A percentile compares a stretch with the other conserved stretches of the same genome.
phyloP scores from a whole-genome alignment of 2,797 vertebrate species.

The Enteromius viviparus region DNA sequence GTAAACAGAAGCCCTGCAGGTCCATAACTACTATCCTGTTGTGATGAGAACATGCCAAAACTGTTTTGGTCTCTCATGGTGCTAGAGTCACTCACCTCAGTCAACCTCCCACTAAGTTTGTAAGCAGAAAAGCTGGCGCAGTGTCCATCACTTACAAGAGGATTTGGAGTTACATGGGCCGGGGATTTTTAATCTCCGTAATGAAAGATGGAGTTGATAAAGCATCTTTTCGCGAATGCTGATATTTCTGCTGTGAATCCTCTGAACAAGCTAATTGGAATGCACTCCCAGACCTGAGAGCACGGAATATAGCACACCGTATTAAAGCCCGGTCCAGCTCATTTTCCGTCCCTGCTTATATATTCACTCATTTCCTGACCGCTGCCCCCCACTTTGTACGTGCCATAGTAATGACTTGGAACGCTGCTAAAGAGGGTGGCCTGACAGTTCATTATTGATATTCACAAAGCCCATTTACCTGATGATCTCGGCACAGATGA shows the following conservation, averaged over 20 bases:
- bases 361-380: conserved; percentile 62
- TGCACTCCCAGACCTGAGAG: conserved; percentile 23
- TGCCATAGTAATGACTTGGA: conserved; percentile 61
- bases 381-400: conserved; percentile 49
- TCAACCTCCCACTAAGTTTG: conserved; percentile 29
- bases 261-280: conserved; percentile 47
- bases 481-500: conserved; percentile 66
- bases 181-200: conserved; percentile 43
- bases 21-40: conserved; percentile 69
- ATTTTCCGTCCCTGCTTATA: conserved; percentile 59
- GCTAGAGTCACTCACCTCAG: conserved; percentile 11
- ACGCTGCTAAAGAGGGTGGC: conserved; percentile 52
- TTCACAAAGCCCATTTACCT: conserved; percentile 57
- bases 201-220: conserved; percentile 45
- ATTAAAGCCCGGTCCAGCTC: conserved; percentile 56
- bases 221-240: conserved; percentile 39
- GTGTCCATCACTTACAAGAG: conserved; percentile 29
- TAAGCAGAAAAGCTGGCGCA: background rate
- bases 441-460: conserved; percentile 71
- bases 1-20: conserved; percentile 73
- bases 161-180: conserved; percentile 34
- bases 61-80: background rate
- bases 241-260: conserved; percentile 40
- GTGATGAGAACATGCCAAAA: background rate
- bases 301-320: conserved; percentile 58